Evolutionary conservation across 2,113 vertebrate genomes (phyloP).

Genomic region (Pyxicephalus adspersus): DNA sequence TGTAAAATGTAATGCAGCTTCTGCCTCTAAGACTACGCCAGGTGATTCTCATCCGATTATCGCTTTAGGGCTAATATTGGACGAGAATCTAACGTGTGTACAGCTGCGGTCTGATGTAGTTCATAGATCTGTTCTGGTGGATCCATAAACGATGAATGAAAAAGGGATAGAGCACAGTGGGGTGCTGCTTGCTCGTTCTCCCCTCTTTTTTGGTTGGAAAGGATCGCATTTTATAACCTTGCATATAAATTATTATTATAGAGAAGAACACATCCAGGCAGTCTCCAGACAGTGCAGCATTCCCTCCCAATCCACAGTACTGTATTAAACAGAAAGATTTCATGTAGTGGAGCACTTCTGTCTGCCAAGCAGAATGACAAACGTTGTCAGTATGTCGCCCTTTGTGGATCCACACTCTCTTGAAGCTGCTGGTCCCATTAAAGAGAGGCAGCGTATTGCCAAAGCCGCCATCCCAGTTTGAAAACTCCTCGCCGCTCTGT

Average conservation of each 20-base stretch:
- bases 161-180: too few species aligned
- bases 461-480: not conserved
- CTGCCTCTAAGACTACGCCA: too few species aligned
- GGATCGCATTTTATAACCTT: not conserved
- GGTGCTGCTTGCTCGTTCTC: too few species aligned
- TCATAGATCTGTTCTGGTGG: too few species aligned
- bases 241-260: not conserved
- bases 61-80: too few species aligned
- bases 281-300: constrained; percentile 3
- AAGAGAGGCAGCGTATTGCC: constrained; percentile 14
- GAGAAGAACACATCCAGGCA: not conserved
- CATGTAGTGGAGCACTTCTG: constrained; percentile 17
- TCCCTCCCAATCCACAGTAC: constrained; percentile 38
- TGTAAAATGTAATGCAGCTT: too few species aligned
- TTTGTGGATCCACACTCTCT: not conserved
- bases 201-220: too few species aligned
- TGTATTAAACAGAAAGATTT: constrained; percentile 50
- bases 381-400: not conserved
- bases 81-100: too few species aligned
- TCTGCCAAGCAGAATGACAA: constrained; percentile 49
- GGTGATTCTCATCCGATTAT: too few species aligned
- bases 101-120: too few species aligned
- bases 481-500: not conserved
- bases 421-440: not conserved
- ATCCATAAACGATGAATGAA: too few species aligned